Percentiles rank a stretch among this genome's conserved stretches.
phyloP scores from a whole-genome alignment of 2,797 vertebrate genomes.

The Rhincodon typus region DNA sequence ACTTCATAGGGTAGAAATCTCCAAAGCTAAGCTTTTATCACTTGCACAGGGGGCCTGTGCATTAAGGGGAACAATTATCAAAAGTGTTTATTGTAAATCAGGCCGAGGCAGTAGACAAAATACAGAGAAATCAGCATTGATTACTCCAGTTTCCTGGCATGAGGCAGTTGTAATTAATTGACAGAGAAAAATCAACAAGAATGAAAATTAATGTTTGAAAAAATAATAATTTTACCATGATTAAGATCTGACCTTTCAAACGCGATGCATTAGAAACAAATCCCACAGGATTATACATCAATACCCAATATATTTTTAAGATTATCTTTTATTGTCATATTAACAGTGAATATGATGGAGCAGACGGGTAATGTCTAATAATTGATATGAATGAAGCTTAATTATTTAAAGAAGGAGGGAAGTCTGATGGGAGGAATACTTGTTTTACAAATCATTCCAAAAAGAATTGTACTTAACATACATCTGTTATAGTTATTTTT shows the following conservation, averaged over 20 bases:
- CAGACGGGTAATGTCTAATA: slow-evolving; percentile 3
- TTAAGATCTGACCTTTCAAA: slow-evolving; percentile 28
- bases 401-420: not conserved
- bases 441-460: not conserved
- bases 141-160: not conserved
- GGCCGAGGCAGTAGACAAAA: not conserved
- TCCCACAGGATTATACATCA: not conserved
- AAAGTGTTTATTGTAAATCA: not conserved
- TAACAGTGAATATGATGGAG: not conserved
- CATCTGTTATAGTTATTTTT: slow-evolving; percentile 22
- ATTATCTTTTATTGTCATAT: not conserved
- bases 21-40: not conserved
- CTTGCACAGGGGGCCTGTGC: too few species aligned
- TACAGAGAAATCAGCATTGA: not conserved
- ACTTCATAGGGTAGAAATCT: not conserved
- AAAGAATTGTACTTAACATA: not conserved
- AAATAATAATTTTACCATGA: not conserved
- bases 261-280: not conserved
- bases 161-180: not conserved
- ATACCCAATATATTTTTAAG: not conserved
- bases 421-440: not conserved
- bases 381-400: slow-evolving; percentile 10
- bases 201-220: not conserved
- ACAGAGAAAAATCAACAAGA: not conserved
- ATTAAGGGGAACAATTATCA: too few species aligned